Evolutionary conservation across 2,113 vertebrate genomes (phyloP), one percentile per base, ranked within the genome.

Genomic region (Pluvianellus socialis): DNA sequence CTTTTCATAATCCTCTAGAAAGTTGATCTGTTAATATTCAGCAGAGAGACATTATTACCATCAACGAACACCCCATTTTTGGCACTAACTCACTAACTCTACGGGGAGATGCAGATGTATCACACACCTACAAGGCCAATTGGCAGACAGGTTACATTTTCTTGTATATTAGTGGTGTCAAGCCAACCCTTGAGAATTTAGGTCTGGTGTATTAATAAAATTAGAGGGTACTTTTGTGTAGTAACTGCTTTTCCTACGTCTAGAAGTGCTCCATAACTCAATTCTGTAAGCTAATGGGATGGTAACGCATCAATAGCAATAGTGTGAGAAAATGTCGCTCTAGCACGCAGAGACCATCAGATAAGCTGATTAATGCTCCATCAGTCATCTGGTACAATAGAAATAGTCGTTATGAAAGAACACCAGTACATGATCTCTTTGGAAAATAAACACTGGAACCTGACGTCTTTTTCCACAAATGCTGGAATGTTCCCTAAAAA

Each of bases 281-380:
- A 32, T 92, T 88, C 45, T 44, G n/a, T 40, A 66, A 91, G 45
- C 70, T 88, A 94, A 91, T 92, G 77, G 44, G 22, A 72, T 3
- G 2, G 71, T 68, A 91, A 79, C 1, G 3, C 66, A 91, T 94
- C 97, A 91, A 79, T 79, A 89, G 45, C 42, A 84, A 79, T 8
- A 87, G 83, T 18, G 1, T 73, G 91, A 96, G 73, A 92, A 95
- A 95, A 85, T 59, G 62, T 83, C 5, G 1, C 62, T 85, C 18
- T 50, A 73, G 49, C 65, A 65, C 62, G 85, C 45, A 72, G 65
- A 85, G 76, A 12, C n/a, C 70, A 91, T 73, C 62, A 90, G 92
- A 96, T 90, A 94, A 95, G 50, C 49, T 95, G 77, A 94, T 95
- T 87, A 91, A 86, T 87, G 71, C 28, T 90, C 62, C 66, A 82